Conservation (phyloP, 1,140 invertebrate species). For the Drosophila mayri region DNA sequence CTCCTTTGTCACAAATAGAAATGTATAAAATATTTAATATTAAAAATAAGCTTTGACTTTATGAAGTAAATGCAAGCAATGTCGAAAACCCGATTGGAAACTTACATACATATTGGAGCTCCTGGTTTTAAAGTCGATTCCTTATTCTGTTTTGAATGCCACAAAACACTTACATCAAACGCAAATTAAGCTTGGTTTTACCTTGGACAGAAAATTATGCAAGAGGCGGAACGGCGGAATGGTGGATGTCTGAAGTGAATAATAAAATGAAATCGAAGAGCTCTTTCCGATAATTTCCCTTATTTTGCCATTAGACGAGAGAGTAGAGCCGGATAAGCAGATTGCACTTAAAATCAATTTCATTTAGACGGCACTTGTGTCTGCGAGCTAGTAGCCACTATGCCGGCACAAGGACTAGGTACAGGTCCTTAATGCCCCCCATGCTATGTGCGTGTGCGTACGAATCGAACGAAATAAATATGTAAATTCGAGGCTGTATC, state of each 20-base stretch:
- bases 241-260: slow-evolving; percentile 1
- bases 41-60: background rate
- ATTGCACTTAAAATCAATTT: slow-evolving; percentile 37
- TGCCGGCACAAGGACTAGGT: background rate
- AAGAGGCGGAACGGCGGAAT: background rate
- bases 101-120: background rate
- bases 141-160: background rate
- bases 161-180: slow-evolving; percentile 2
- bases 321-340: slow-evolving; percentile 5
- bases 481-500: slow-evolving; percentile 52
- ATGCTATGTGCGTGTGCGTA: background rate
- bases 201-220: slow-evolving; percentile 3
- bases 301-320: slow-evolving; percentile 21
- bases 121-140: background rate
- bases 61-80: slow-evolving; percentile 4
- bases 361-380: slow-evolving; percentile 33
- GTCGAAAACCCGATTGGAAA: slow-evolving; percentile 15
- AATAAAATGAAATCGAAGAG: slow-evolving; percentile 18
- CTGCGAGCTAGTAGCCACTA: background rate
- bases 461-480: slow-evolving; percentile 68
- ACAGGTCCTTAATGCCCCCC: slow-evolving; percentile 9
- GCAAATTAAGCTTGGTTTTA: slow-evolving; percentile 4
- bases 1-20: too few relatives aligned
- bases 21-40: background rate
- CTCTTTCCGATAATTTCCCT: slow-evolving; percentile 11